Base-by-base conservation (phyloP, 92 coral and sea anemone genomes). In the Zoanthus sociatus region DNA sequence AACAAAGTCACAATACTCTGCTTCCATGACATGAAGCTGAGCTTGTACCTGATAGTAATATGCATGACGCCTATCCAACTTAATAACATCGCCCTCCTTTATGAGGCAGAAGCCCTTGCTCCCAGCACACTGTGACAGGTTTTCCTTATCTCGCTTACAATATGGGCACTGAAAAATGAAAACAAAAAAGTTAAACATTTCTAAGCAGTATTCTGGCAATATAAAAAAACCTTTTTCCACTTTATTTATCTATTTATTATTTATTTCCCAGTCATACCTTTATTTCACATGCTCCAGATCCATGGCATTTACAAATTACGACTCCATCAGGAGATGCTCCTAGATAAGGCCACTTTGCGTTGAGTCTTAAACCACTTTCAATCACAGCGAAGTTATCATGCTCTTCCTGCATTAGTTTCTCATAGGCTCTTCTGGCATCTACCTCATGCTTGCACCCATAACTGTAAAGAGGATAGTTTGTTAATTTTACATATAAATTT, bases 381-480 rank as follows among this genome's bases (percentile, higher is more conserved):
- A 11, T 50, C 20, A 76, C 86, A 53, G 72, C 7, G 30, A 63
- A 16, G 44, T 37, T 54, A 47, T 82, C 90, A 88, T 88, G 90
- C 64, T 68, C 47, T 17, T 68, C 11, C 33, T 79, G 20, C 75
- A 81, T 48, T 2, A 70, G 17, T 67, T 30, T 69, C 72, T 46
- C 82, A 81, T 81, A 81, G 55, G 69, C 60, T 64, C 79, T 68
- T 63, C 77, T 79, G 50, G 90, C 90, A 32, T 42, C 64, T 45
- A 12, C 70, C 77, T 88, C 90, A 88, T 88, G 90, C n/a, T 67
- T 88, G 69, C 90, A 88, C 11, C 90, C 90, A 79, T 88, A 71
- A 15, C 90, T 88, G 66, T 58, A 58, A 58, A 58, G 14, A 58
- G 66, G 66, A 58, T 58, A 58, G 66, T 58, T 58, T 58, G 66